Base-by-base conservation (phyloP, 1,140 invertebrate species). In the Drosophila lacteicornis region DNA sequence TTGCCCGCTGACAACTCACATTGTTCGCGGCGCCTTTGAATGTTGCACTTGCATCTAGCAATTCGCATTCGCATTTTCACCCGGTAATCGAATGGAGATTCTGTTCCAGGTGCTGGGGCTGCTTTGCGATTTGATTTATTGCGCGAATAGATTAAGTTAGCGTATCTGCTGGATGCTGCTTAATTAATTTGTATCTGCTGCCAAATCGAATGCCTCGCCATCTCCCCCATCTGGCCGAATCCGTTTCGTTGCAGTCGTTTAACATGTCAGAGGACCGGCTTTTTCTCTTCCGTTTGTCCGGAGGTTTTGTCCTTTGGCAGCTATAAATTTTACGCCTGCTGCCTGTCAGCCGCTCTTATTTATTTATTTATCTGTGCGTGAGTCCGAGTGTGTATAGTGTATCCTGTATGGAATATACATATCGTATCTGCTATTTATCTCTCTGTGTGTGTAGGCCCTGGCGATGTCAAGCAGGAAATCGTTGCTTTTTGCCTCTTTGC, bases 111-210 rank as follows among this genome's bases (percentile, higher is more conserved):
- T 51, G 58, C 43, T 50, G 46, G 40, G 15, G 45, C 58, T 80
- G 67, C 60, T 83, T 83, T 68, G 51, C 75, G 75, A 85, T 83
- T 91, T 91, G 88, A 91, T 91, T 91, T 91, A 91, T 84, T 50
- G 88, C 61, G 55, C 58, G 60, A 84, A 84, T 88, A 79, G 88
- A 88, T 88, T 79, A 82, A 91, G 88, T 88, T 75, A 91, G 88
- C 87, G 68, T 85, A 79, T 90, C 82, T 90, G 85, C 66, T 66
- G 79, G 82, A 85, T 90, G 82, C 50, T 69, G 87, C 82, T 91
- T 91, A 91, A 91, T 91, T 91, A 91, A 91, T 91, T 91, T 91
- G 87, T 91, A 90, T 88, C 83, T 85, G 71, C 75, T 73, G 68
- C 76, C 79, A 78, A 90, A 85, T 90, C 79, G 82, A 86, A 86